phyloP scores from a whole-genome alignment of 2,888 invertebrate genomes.

The Alcis repandata region DNA sequence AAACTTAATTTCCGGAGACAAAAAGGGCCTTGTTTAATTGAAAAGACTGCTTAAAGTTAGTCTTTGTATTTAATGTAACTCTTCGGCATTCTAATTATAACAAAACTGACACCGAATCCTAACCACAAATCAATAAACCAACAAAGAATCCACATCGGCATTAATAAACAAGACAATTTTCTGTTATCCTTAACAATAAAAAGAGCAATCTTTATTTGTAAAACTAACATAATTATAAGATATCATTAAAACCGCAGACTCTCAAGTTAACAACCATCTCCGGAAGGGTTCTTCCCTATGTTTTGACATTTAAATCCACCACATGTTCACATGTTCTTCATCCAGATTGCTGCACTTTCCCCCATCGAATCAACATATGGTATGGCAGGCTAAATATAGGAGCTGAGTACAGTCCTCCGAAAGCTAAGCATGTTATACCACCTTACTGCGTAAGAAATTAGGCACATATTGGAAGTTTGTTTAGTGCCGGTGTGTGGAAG shows the following conservation, averaged over 20 bases:
- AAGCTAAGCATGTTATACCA: neutral
- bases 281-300: conserved; percentile 52
- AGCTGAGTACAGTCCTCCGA: conserved; percentile 37
- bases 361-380: conserved; percentile 76
- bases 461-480: conserved; percentile 19
- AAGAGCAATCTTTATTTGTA: neutral
- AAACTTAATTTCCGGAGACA: no score
- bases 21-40: no score
- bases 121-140: no score
- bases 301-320: conserved; percentile 54
- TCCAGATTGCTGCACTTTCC: conserved; percentile 63
- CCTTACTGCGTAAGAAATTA: conserved; percentile 30
- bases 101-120: no score
- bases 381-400: conserved; percentile 78
- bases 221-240: neutral
- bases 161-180: no score
- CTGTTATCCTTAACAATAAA: no score
- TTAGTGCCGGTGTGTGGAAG: conserved; percentile 34
- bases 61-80: no score
- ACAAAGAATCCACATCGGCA: no score
- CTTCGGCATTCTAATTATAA: no score
- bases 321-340: conserved; percentile 46
- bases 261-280: conserved; percentile 25
- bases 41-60: no score
- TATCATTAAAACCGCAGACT: conserved; percentile 10